Percentiles rank a stretch among this genome's conserved stretches.
Evolutionary conservation across 2,797 vertebrate genomes (phyloP).

Genomic region (Gadopsis marmoratus): DNA sequence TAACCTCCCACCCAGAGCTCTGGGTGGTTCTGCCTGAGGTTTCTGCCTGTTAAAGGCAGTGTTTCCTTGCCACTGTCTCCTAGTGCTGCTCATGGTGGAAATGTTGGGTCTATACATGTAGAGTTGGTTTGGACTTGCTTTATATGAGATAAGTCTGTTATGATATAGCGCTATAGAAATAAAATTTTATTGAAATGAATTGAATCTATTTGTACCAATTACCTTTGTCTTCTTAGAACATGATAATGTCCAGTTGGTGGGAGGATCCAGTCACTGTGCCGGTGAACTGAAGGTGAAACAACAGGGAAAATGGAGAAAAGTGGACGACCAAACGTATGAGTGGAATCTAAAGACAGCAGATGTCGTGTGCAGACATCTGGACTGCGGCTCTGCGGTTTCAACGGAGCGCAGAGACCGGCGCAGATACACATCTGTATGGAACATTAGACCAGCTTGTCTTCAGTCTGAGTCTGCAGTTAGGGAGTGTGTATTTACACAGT

Average conservation of each 20-base stretch:
- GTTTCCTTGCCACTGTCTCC: no score
- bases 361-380: not conserved
- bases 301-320: not conserved
- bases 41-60: no score
- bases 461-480: not conserved
- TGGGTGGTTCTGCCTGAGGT: no score
- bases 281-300: not conserved
- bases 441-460: not conserved
- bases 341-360: not conserved
- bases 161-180: no score
- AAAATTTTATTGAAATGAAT: no score
- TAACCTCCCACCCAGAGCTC: no score
- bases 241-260: not conserved
- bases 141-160: no score
- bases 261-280: not conserved
- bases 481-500: not conserved
- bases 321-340: rapidly evolving
- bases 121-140: no score
- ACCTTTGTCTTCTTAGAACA: not conserved
- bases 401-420: rapidly evolving
- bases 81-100: no score
- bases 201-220: not conserved
- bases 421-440: rapidly evolving
- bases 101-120: no score
- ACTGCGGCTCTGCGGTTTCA: not conserved